Evolutionary conservation across 1,140 invertebrate species (phyloP).

Genomic region (Rhynchophorus ferrugineus): DNA sequence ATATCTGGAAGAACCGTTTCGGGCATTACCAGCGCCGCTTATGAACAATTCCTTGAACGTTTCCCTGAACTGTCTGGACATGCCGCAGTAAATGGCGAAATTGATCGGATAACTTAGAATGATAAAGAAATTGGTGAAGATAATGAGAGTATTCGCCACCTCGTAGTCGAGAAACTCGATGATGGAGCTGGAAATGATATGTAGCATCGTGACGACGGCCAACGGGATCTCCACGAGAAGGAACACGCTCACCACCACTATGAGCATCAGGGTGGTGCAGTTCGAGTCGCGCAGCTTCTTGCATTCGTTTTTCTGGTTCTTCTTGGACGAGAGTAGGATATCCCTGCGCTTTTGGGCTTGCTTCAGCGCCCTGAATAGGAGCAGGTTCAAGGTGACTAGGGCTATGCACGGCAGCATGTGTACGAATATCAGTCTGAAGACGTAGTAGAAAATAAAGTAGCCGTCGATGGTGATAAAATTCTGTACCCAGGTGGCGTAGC

Average conservation of each 20-base stretch:
- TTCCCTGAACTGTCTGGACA: constrained; percentile 87
- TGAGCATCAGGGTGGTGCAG: constrained; percentile 89
- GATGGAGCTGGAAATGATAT: constrained; percentile 70
- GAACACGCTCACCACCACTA: constrained; percentile 90
- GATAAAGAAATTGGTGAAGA: constrained; percentile 87
- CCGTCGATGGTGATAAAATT: constrained; percentile 55
- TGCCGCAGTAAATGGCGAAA: constrained; percentile 93
- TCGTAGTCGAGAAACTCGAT: constrained; percentile 68
- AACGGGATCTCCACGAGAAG: constrained; percentile 85
- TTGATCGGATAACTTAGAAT: constrained; percentile 87
- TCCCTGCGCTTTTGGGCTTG: constrained; percentile 72
- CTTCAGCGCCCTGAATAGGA: constrained; percentile 78
- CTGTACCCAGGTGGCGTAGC: constrained; percentile 57
- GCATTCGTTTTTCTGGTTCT: constrained; percentile 77
- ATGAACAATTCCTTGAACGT: constrained; percentile 88
- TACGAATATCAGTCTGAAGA: constrained; percentile 84
- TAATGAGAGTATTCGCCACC: constrained; percentile 73
- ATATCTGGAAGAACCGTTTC: constrained; percentile 64
- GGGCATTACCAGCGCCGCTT: constrained; percentile 49
- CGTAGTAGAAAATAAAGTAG: constrained; percentile 75
- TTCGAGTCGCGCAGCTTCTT: constrained; percentile 78
- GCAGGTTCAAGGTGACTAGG: constrained; percentile 79
- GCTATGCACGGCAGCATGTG: constrained; percentile 83
- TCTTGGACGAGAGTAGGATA: constrained; percentile 62
- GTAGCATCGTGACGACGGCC: constrained; percentile 76